Percentiles rank a stretch among this genome's conserved stretches.
Evolutionary conservation across 1,140 invertebrate genomes (phyloP).

Genomic region (Drosophila pseudoobscura): DNA sequence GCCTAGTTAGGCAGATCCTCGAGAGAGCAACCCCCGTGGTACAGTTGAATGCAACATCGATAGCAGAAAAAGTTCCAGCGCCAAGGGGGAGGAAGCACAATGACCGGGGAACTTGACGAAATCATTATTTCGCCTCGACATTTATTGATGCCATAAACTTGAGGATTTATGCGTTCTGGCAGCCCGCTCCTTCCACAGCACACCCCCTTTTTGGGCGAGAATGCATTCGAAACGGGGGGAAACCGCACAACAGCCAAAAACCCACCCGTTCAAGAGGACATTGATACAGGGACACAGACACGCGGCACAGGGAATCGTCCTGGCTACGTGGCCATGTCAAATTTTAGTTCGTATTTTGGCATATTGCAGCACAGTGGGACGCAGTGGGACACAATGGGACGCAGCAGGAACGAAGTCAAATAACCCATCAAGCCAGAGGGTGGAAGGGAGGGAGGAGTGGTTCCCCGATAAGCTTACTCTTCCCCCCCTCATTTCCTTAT

Average conservation of each 20-base stretch:
- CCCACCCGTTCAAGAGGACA: conserved; percentile 55
- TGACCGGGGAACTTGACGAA: conserved; percentile 70
- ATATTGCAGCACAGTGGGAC: conserved; percentile 74
- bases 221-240: conserved; percentile 27
- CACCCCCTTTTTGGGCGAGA: conserved; percentile 33
- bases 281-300: too few species aligned
- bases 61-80: background rate
- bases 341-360: conserved; percentile 57
- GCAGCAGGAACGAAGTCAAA: conserved; percentile 30
- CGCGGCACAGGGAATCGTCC: conserved; percentile 30
- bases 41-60: conserved; percentile 15
- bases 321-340: conserved; percentile 72
- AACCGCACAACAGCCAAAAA: conserved; percentile 33
- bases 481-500: conserved; percentile 18
- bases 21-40: conserved; percentile 22
- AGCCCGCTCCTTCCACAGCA: conserved; percentile 29
- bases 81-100: conserved; percentile 62
- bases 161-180: conserved; percentile 75
- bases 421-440: conserved; percentile 9
- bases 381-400: conserved; percentile 24
- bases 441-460: conserved; percentile 3
- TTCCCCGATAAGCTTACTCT: conserved; percentile 16
- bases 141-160: conserved; percentile 82
- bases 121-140: conserved; percentile 79
- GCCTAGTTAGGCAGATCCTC: conserved; percentile 28